Conservation (phyloP, 2,888 invertebrate species). For the Noctua pronuba region DNA sequence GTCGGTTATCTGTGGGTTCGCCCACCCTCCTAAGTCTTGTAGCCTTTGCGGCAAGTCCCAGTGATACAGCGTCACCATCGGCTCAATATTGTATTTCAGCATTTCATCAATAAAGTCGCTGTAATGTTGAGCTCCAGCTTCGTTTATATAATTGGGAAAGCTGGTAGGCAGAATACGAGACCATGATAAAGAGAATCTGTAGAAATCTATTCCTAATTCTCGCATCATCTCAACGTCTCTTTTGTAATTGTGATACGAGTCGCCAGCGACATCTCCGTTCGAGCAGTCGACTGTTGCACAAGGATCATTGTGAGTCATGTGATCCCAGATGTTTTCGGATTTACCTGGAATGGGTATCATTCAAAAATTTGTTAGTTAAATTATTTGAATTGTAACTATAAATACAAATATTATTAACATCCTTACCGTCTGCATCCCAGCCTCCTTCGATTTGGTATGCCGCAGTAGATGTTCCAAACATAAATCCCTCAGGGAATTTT, state of each 20-base stretch:
- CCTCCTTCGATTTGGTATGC: conserved; percentile 73
- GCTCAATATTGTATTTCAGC: conserved; percentile 90
- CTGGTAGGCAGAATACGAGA: conserved; percentile 91
- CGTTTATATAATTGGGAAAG: conserved; percentile 88
- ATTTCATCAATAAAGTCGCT: conserved; percentile 89
- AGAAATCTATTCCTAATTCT: conserved; percentile 86
- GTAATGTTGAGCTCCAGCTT: conserved; percentile 80
- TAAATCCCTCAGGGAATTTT: conserved; percentile 54
- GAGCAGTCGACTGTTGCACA: conserved; percentile 87
- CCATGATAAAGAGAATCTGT: conserved; percentile 92
- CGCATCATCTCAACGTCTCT: conserved; percentile 88
- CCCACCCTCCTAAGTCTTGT: conserved; percentile 89
- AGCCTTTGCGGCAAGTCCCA: conserved; percentile 89
- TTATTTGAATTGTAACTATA: neutral
- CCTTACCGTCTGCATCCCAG: conserved; percentile 72
- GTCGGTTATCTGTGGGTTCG: conserved; percentile 82
- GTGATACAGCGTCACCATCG: conserved; percentile 90
- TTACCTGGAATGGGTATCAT: conserved; percentile 80
- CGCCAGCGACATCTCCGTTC: conserved; percentile 90
- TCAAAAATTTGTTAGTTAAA: neutral
- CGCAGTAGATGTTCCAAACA: conserved; percentile 66
- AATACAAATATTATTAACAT: neutral
- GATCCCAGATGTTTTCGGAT: conserved; percentile 92
- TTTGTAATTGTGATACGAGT: conserved; percentile 91
- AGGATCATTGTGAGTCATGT: conserved; percentile 84